Evolutionary conservation across 2,797 vertebrate genomes (phyloP).

Genomic region (Chaetophractus vellerosus): DNA sequence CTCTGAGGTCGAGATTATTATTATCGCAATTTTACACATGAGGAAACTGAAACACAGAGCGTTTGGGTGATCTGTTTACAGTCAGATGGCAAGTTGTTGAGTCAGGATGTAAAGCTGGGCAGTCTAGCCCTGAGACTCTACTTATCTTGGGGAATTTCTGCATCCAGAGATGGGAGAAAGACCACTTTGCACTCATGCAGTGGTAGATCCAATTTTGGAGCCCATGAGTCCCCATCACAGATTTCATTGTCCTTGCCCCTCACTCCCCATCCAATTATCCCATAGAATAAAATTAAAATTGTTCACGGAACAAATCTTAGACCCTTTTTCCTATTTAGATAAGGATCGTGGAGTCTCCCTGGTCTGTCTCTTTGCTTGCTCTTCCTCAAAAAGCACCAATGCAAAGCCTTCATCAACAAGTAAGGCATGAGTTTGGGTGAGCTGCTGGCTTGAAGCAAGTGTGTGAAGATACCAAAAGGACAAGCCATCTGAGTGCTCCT

Average conservation of each 20-base stretch:
- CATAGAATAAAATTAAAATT: background rate
- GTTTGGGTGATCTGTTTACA: background rate
- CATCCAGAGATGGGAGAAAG: background rate
- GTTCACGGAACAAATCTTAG: background rate
- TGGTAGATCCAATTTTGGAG: background rate
- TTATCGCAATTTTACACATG: background rate
- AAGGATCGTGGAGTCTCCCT: background rate
- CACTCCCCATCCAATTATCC: background rate
- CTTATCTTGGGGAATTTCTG: background rate
- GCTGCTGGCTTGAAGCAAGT: background rate
- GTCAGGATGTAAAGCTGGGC: background rate
- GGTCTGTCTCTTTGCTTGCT: background rate
- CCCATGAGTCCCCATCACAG: background rate
- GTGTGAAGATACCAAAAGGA: background rate
- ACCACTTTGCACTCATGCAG: background rate
- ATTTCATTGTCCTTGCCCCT: background rate
- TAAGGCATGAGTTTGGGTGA: background rate
- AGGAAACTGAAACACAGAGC: slow-evolving; percentile 3
- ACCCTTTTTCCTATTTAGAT: background rate
- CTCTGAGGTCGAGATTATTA: background rate
- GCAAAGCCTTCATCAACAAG: background rate
- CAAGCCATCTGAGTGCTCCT: background rate
- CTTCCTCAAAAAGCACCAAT: background rate
- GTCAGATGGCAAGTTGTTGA: background rate
- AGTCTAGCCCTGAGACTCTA: background rate